Percentiles rank a stretch among this genome's conserved stretches.
phyloP scores from a whole-genome alignment of 2,888 invertebrate species.

The Drosophila sordidula region DNA sequence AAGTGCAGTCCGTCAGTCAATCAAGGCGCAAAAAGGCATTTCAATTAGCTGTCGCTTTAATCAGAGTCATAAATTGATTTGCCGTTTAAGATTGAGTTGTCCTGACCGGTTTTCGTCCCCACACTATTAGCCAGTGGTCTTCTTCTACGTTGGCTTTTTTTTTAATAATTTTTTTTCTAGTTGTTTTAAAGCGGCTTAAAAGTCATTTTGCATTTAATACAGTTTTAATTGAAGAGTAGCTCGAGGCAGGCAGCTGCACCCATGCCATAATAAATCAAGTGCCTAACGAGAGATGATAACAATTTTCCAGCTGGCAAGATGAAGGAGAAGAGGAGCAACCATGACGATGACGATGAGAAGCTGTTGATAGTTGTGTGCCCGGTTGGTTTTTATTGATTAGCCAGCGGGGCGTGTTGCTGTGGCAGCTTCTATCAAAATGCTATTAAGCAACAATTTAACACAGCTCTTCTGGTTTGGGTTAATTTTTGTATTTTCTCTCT shows the following conservation, averaged over 20 bases:
- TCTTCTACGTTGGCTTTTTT: conserved; percentile 4
- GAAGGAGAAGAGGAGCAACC: conserved; percentile 14
- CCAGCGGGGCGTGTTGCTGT: conserved; percentile 48
- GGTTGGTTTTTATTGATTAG: conserved; percentile 71
- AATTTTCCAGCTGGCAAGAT: conserved; percentile 41
- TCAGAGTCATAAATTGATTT: conserved; percentile 67
- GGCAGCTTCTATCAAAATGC: conserved; percentile 65
- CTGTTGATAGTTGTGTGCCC: conserved; percentile 49
- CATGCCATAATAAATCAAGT: conserved; percentile 51
- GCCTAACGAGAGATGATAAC: conserved; percentile 72
- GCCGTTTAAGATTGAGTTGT: conserved; percentile 67
- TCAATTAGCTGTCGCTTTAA: conserved; percentile 72
- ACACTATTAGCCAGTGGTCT: neutral
- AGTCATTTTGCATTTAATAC: conserved; percentile 74
- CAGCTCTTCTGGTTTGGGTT: neutral
- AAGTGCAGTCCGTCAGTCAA: conserved; percentile 23
- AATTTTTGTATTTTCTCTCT: conserved; percentile 22
- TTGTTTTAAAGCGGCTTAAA: conserved; percentile 43
- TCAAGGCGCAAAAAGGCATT: conserved; percentile 60
- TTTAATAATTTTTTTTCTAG: neutral
- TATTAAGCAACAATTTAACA: conserved; percentile 49
- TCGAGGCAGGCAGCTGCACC: conserved; percentile 12
- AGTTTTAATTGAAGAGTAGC: conserved; percentile 71
- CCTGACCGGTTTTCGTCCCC: conserved; percentile 51
- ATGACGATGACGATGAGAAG: conserved; percentile 23